Conservation (phyloP, 2,113 vertebrate genomes). For the Balaeniceps rex region DNA sequence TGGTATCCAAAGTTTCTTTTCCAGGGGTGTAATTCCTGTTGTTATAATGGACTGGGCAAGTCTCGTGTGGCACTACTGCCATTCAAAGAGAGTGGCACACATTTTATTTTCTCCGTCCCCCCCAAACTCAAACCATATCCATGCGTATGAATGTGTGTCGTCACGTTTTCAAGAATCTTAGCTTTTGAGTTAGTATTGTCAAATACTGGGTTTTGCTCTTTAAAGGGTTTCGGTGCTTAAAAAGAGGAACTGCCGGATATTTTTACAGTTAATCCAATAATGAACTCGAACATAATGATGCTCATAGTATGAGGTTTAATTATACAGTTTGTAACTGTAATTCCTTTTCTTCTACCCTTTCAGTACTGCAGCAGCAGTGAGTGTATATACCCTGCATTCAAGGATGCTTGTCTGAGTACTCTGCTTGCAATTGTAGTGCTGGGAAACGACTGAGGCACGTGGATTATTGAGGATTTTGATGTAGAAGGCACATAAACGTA, state of each 20-base stretch:
- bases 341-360: background rate
- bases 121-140: background rate
- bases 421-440: background rate
- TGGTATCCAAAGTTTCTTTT: background rate
- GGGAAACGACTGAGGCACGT: background rate
- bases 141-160: accelerated
- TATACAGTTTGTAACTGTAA: background rate
- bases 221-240: background rate
- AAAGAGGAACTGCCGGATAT: background rate
- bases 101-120: background rate
- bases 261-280: background rate
- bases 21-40: background rate
- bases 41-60: background rate
- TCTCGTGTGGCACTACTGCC: background rate
- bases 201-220: background rate
- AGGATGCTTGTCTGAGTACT: background rate
- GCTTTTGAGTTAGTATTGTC: background rate
- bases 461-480: background rate
- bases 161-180: accelerated
- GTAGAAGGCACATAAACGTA: background rate
- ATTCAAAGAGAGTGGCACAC: background rate
- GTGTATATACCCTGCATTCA: background rate
- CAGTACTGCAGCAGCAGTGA: background rate
- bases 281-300: background rate
- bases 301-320: background rate